A percentile compares a stretch with the other conserved stretches of the same genome.
These are phyloP conservation scores for Zaprionus africanus DNA, from an alignment of 1,140 invertebrate genomes.

Conservation along the genomic window DNA sequence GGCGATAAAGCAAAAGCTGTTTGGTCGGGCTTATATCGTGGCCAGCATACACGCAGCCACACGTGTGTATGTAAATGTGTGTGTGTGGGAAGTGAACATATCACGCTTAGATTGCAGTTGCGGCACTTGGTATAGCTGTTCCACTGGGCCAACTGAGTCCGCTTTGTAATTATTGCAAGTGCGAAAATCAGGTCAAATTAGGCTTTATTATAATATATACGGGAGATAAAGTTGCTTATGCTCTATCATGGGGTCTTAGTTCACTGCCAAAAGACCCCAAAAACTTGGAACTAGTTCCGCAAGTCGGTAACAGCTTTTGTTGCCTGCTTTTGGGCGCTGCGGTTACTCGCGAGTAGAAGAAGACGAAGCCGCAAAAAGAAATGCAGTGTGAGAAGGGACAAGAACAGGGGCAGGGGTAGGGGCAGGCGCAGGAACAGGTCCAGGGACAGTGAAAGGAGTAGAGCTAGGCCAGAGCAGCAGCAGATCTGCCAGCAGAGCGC, in stretches of 20 bases:
- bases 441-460: no score
- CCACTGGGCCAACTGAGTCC: not conserved
- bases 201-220: not conserved
- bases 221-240: not conserved
- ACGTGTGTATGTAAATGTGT: slow-evolving; percentile 28
- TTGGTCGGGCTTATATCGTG: slow-evolving; percentile 71
- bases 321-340: slow-evolving; percentile 26
- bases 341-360: not conserved
- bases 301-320: slow-evolving; percentile 42
- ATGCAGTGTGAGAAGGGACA: slow-evolving; percentile 22
- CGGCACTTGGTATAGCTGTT: not conserved
- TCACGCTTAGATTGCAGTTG: slow-evolving; percentile 30
- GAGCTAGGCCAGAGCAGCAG: not conserved
- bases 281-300: slow-evolving; percentile 8
- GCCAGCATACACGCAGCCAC: slow-evolving; percentile 9
- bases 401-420: no score
- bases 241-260: not conserved
- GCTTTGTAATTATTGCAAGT: not conserved
- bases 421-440: no score
- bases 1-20: slow-evolving; percentile 78
- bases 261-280: slow-evolving; percentile 1
- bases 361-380: slow-evolving; percentile 9
- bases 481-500: not conserved
- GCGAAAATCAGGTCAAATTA: not conserved
- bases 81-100: slow-evolving; percentile 35